These are phyloP conservation scores for Pasiphila rectangulata DNA, from an alignment of 2,888 invertebrate genomes.

Conservation along the genomic window DNA sequence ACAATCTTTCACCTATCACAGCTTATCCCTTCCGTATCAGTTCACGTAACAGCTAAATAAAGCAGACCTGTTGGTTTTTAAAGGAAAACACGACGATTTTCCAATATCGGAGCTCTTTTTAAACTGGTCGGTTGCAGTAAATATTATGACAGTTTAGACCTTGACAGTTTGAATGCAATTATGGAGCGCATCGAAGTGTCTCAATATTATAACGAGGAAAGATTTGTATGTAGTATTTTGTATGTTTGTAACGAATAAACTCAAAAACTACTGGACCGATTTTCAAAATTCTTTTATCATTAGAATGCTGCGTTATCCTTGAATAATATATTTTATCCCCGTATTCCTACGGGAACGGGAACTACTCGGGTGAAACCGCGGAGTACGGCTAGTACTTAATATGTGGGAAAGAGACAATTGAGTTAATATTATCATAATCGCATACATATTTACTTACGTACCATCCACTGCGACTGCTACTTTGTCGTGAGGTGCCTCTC, in stretches of 20 bases:
- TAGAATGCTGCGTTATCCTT: too few relatives aligned
- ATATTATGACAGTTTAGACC: slow-evolving; percentile 33
- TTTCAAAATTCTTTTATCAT: too few relatives aligned
- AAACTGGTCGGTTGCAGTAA: slow-evolving; percentile 17
- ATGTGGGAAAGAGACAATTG: slow-evolving; percentile 12
- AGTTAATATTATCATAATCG: neutral
- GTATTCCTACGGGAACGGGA: too few relatives aligned
- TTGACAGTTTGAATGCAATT: slow-evolving; percentile 43
- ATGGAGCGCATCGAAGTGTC: slow-evolving; percentile 41
- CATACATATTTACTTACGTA: too few relatives aligned
- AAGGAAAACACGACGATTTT: slow-evolving; percentile 11
- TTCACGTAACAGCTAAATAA: slow-evolving; percentile 27
- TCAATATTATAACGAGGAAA: too few relatives aligned
- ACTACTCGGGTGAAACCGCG: too few relatives aligned
- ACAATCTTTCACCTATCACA: slow-evolving; percentile 31
- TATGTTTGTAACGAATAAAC: too few relatives aligned
- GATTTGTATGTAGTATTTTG: too few relatives aligned
- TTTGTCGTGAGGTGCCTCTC: too few relatives aligned
- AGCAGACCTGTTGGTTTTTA: slow-evolving; percentile 31
- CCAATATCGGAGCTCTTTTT: slow-evolving; percentile 19
- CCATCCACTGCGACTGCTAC: neutral
- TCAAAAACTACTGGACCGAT: too few relatives aligned
- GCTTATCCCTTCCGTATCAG: slow-evolving; percentile 23
- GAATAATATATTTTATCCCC: too few relatives aligned
- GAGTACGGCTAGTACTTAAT: too few relatives aligned